Conservation (phyloP, 2,113 vertebrate genomes). For the Ariopsis seemanni region DNA sequence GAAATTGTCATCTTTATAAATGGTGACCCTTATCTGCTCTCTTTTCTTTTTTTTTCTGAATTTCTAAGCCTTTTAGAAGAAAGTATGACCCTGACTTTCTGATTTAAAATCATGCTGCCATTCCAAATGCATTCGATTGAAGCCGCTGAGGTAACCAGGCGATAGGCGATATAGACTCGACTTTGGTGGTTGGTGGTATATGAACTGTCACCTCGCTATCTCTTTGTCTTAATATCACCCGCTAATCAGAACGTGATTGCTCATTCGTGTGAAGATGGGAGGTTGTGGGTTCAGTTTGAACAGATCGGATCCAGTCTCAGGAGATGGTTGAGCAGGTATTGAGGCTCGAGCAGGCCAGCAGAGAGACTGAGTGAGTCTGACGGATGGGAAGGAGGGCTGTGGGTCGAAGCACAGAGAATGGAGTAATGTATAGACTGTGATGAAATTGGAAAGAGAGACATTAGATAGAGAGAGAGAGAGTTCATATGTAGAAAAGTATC, state of each 20-base stretch:
- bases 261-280: background rate
- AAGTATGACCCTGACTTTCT: conserved; percentile 60
- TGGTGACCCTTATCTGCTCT: conserved; percentile 67
- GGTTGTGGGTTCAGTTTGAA: conserved; percentile 8
- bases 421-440: conserved; percentile 10
- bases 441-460: conserved; percentile 20
- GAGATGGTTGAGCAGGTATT: background rate
- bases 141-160: conserved; percentile 57
- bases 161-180: conserved; percentile 58
- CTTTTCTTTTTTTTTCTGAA: conserved; percentile 50
- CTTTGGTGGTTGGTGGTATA: background rate
- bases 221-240: conserved; percentile 9
- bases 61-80: conserved; percentile 61
- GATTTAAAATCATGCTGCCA: conserved; percentile 52
- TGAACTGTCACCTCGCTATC: conserved; percentile 9
- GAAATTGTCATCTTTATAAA: conserved; percentile 66
- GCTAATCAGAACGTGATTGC: conserved; percentile 21
- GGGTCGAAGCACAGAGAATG: background rate
- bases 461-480: background rate
- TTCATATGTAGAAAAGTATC: background rate
- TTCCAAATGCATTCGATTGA: background rate
- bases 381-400: conserved; percentile 6
- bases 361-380: conserved; percentile 5
- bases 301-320: background rate
- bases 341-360: background rate